phyloP scores from a whole-genome alignment of 2,113 vertebrate species.

The Phylloscopus whistleri region DNA sequence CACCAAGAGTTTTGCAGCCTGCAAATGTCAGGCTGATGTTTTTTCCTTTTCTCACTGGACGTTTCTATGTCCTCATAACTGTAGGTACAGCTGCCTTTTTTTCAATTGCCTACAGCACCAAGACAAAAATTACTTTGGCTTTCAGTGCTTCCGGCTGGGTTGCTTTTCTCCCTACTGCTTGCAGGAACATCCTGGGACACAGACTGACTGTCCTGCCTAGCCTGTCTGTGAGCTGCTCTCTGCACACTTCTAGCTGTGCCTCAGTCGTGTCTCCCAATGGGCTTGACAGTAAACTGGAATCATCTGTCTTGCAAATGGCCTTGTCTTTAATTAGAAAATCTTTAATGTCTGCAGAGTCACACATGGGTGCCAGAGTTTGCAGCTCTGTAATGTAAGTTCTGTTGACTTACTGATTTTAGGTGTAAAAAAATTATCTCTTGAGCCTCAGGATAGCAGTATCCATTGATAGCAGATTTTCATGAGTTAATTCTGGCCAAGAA shows the following conservation, averaged over 20 bases:
- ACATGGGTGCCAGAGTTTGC: conserved; percentile 34
- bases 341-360: conserved; percentile 39
- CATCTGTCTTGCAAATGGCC: conserved; percentile 36
- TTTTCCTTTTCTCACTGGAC: not conserved
- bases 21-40: not conserved
- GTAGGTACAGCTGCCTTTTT: not conserved
- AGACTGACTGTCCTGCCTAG: not conserved
- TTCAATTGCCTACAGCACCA: not conserved
- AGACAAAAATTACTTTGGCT: not conserved
- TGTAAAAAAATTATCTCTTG: not conserved
- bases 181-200: not conserved
- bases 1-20: not conserved
- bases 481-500: not conserved
- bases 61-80: not conserved
- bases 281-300: conserved; percentile 17
- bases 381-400: not conserved
- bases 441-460: not conserved
- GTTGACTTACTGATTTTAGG: not conserved
- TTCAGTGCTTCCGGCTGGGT: not conserved
- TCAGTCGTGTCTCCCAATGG: not conserved
- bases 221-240: not conserved
- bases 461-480: not conserved
- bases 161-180: not conserved
- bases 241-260: not conserved
- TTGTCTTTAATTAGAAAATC: conserved; percentile 40